Conservation (phyloP, 2,113 vertebrate species). For the Neoarius graeffei region DNA sequence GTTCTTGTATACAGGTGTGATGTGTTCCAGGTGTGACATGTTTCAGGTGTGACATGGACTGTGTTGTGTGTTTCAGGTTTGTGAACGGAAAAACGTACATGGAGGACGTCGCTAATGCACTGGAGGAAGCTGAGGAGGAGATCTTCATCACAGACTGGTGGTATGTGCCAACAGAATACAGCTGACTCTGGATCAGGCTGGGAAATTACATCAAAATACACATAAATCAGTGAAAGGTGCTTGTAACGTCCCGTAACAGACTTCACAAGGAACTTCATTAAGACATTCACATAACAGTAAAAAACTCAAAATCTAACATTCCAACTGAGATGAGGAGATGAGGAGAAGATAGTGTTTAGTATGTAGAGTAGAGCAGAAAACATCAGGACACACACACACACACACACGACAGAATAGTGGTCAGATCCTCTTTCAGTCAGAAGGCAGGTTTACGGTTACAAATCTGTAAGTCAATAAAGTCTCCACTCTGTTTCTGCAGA, state of each 20-base stretch:
- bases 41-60: not conserved
- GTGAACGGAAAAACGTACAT: constrained; percentile 93
- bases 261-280: not conserved
- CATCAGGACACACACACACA: constrained; percentile 1
- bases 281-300: not conserved
- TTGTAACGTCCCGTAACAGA: not conserved
- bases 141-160: constrained; percentile 99
- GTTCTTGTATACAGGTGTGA: not conserved
- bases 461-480: constrained; percentile 17
- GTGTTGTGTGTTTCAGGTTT: constrained; percentile 79
- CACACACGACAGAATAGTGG: constrained; percentile 25
- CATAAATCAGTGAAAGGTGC: not conserved
- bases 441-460: constrained; percentile 54
- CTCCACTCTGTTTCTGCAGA: not conserved
- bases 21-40: not conserved
- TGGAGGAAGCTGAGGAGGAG: constrained; percentile 91
- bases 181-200: not conserved
- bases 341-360: not conserved
- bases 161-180: constrained; percentile 72
- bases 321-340: not conserved
- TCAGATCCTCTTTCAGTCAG: constrained; percentile 52
- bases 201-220: not conserved
- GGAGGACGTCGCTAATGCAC: constrained; percentile 89
- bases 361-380: not conserved
- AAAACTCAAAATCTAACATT: not conserved